A percentile compares a stretch with the other conserved stretches of the same genome.
Evolutionary conservation across 2,113 vertebrate genomes (phyloP).

Genomic region (Aegithalos caudatus): DNA sequence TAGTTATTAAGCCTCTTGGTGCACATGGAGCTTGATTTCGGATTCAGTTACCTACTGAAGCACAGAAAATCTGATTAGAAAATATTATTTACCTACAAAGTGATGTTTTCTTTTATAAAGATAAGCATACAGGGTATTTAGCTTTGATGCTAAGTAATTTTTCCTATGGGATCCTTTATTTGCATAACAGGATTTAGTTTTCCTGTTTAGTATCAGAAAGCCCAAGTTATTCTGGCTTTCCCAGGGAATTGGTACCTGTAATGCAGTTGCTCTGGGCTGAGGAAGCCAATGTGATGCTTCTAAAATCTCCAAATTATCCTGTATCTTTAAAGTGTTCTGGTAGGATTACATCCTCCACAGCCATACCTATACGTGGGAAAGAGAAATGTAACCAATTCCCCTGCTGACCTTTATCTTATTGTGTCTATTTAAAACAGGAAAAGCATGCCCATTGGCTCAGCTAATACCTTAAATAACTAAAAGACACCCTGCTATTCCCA

Average conservation of each 20-base stretch:
- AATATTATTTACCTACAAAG: neutral
- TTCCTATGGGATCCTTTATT: neutral
- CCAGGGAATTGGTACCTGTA: neutral
- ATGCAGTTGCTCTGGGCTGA: neutral
- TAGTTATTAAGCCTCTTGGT: neutral
- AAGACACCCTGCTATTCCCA: conserved; percentile 33
- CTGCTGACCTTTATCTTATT: conserved; percentile 54
- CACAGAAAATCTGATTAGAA: neutral
- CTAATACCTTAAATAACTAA: conserved; percentile 36
- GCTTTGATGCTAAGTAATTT: neutral
- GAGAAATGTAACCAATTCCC: conserved; percentile 48
- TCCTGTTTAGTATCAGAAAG: neutral
- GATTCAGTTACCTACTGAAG: neutral
- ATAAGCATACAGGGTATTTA: neutral
- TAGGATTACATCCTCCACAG: neutral
- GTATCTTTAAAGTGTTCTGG: neutral
- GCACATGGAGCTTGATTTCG: neutral
- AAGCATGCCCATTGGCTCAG: conserved; percentile 1
- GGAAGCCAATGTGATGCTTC: neutral
- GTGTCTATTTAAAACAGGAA: conserved; percentile 59
- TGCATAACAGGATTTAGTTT: neutral
- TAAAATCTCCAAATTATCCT: neutral
- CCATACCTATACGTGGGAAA: conserved; percentile 42
- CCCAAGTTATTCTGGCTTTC: neutral
- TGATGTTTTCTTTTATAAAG: neutral